Conservation (phyloP, 2,797 vertebrate genomes). For the Danio kyathit region DNA sequence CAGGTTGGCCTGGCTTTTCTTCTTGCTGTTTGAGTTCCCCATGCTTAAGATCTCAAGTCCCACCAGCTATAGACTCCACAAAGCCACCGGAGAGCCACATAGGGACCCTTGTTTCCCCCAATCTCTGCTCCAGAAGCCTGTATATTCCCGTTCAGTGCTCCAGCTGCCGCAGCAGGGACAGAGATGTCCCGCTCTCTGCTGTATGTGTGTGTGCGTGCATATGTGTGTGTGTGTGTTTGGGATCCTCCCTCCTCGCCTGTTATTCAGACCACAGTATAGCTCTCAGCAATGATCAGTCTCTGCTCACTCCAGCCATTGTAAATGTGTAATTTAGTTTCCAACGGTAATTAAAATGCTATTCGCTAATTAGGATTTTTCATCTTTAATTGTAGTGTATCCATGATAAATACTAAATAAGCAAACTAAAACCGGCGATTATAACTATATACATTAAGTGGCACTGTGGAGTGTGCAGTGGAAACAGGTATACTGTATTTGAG, state of each 20-base stretch:
- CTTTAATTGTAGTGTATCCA: no score
- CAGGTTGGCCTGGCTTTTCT: slow-evolving; percentile 64
- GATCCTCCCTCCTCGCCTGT: slow-evolving; percentile 39
- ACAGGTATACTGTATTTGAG: no score
- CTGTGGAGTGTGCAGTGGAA: no score
- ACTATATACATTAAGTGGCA: no score
- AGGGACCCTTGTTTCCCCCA: slow-evolving; percentile 43
- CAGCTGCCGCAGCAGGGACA: slow-evolving; percentile 45
- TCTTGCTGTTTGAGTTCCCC: slow-evolving; percentile 81
- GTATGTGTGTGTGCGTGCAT: slow-evolving; percentile 32
- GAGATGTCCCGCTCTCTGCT: slow-evolving; percentile 40
- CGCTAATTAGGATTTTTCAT: no score
- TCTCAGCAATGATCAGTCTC: slow-evolving; percentile 63
- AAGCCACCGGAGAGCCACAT: slow-evolving; percentile 58
- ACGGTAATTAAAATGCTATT: no score
- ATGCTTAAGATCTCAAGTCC: slow-evolving; percentile 69
- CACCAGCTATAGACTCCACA: slow-evolving; percentile 41
- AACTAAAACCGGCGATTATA: no score
- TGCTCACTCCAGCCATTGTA: slow-evolving; percentile 32
- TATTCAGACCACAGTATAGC: slow-evolving; percentile 56
- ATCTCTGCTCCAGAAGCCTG: slow-evolving; percentile 17
- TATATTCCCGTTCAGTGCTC: slow-evolving; percentile 36
- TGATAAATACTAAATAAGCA: no score
- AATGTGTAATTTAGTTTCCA: no score
- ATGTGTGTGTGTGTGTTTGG: slow-evolving; percentile 45